Evolutionary conservation across 2,113 vertebrate species (phyloP), one percentile per base, ranked within the genome.

Genomic region (Daphoenositta chrysoptera): DNA sequence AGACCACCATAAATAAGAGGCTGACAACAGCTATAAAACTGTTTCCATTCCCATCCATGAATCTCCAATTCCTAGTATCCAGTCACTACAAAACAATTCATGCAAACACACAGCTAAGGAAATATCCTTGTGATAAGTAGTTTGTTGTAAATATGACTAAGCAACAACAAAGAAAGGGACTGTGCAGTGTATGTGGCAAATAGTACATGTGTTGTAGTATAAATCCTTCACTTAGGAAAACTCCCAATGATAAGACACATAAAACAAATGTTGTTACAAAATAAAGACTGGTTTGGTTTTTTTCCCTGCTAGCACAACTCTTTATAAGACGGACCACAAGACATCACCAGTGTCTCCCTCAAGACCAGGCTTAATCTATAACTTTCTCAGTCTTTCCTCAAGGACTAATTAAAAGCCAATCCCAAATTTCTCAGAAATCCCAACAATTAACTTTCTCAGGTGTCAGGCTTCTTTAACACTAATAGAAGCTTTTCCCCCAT

Each of bases 1-100:
- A 97, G 92, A 92, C 93, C 87, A 96, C 95, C 97, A 98, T 98
- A 98, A 98, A 98, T 98, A 97, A 97, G 78, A 97, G 97, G 87
- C 93, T 97, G 96, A 97, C 95, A 98, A 97, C 85, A 97, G 95
- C 96, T 97, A 97, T 97, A 96, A 98, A 98, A 97, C 96, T 95
- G 75, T 97, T 98, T 97, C 97, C 95, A 98, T 97, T 97, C 90
- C 89, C 83, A 98, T 96, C 91, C 88, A 91, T 90, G 93, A 97
- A 89, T 95, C 72, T 96, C 87, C 27, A 81, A 8, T 94, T 96
- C 81, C 94, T 92, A 89, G 81, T 71, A 90, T 79, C 42, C 48
- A 96, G 87, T 97, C 90, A 97, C 93, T 66, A 94, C 77, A 93
- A 97, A 96, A 94, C 80, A 96, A 96, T 95, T 96, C 87, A 90